These are phyloP conservation scores for Synanthedon myopaeformis DNA, from an alignment of 2,888 invertebrate species.

Conservation along the genomic window DNA sequence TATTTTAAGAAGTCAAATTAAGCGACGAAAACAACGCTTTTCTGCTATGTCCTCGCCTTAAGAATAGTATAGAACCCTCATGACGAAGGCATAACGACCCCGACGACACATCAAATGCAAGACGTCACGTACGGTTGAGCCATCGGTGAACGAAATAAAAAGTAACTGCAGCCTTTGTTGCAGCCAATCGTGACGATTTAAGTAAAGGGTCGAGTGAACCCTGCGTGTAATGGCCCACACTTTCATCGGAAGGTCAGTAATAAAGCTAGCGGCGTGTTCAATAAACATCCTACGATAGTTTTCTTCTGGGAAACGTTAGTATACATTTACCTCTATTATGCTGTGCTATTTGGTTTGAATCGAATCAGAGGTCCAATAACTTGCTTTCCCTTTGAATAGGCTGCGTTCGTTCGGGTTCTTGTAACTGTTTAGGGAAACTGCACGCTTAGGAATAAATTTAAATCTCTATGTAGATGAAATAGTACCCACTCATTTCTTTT, in stretches of 20 bases:
- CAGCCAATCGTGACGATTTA: slow-evolving; percentile 28
- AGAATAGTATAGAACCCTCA: slow-evolving; percentile 6
- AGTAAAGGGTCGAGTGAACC: slow-evolving; percentile 27
- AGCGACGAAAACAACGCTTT: too few species aligned
- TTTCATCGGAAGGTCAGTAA: slow-evolving; percentile 12
- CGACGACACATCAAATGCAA: slow-evolving; percentile 24
- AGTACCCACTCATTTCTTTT: too few species aligned
- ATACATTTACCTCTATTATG: neutral
- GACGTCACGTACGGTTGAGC: slow-evolving; percentile 25
- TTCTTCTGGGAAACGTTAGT: neutral
- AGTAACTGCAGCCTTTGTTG: slow-evolving; percentile 27
- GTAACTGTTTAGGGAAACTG: too few species aligned
- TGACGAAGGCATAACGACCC: slow-evolving; percentile 11
- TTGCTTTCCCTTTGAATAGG: too few species aligned
- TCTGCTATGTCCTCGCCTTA: too few species aligned
- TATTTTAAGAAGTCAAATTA: too few species aligned
- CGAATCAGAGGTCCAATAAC: too few species aligned
- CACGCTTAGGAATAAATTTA: too few species aligned
- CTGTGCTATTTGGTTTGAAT: neutral
- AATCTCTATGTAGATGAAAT: too few species aligned
- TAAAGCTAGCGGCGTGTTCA: slow-evolving; percentile 9
- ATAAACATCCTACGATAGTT: too few species aligned
- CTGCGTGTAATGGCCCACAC: slow-evolving; percentile 23
- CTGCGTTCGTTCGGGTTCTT: too few species aligned
- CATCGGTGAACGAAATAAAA: slow-evolving; percentile 29